phyloP scores from a whole-genome alignment of 2,797 vertebrate genomes.

The Trichosurus vulpecula region DNA sequence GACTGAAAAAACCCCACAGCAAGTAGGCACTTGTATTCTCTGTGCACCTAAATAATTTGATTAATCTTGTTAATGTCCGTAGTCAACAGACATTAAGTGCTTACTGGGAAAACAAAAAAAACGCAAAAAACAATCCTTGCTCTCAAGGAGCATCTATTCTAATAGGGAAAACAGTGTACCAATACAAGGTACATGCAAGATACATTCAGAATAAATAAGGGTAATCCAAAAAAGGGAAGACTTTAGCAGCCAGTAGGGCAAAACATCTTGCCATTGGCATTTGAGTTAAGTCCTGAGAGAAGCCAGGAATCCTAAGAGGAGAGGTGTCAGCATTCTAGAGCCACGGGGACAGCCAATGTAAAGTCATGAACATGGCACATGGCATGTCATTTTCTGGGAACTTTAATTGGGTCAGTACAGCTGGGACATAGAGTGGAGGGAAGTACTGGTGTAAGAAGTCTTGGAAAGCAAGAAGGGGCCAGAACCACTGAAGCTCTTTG shows the following conservation, averaged over 20 bases:
- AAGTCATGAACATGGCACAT: background rate
- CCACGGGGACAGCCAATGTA: background rate
- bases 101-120: background rate
- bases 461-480: background rate
- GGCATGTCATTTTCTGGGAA: background rate
- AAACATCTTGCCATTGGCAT: background rate
- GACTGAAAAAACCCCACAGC: background rate
- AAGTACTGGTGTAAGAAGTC: background rate
- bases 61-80: background rate
- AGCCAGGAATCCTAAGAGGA: background rate
- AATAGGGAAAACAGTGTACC: background rate
- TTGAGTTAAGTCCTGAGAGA: background rate
- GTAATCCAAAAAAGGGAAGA: background rate
- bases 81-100: background rate
- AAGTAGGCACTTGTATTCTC: background rate
- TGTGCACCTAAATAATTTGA: background rate
- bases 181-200: no score
- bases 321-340: background rate
- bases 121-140: background rate
- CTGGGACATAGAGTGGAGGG: background rate
- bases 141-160: background rate
- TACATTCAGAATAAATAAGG: background rate
- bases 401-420: background rate
- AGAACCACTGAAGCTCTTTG: background rate
- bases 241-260: background rate